Base-by-base conservation (phyloP, 2,113 vertebrate genomes). In the Colistium nudipinnis region DNA sequence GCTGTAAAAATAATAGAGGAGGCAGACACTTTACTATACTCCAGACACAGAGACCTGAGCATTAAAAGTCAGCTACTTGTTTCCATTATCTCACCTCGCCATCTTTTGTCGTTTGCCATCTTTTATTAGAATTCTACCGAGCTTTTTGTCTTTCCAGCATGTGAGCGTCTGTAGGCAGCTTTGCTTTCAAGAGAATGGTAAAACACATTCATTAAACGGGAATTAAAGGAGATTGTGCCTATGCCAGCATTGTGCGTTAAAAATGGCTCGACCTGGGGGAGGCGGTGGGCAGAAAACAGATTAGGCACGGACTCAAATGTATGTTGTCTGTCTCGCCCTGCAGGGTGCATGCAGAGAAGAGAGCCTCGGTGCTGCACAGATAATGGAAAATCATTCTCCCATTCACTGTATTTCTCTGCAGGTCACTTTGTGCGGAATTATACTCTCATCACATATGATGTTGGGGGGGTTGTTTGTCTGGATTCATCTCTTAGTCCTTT, bases 251-350 rank as follows among this genome's bases (percentile, higher is more conserved):
- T 3, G 14, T 66, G 70, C 63, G 59, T 75, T 80, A 55, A 80
- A 78, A 79, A 74, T 49, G 77, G 70, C 64, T 85, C 52, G 27
- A 53, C 72, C 51, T 30, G 43, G 44, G 27, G 49, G 44, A n/a
- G 17, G n/a, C 9, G 24, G 64, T 17, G 45, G 45, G 31, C 22
- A 70, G 88, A 87, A 90, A 85, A 86, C 73, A 89, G 62, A 91
- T 88, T 76, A 91, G 80, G 25, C 3, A 30, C 30, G 60, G 61
- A 73, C 20, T 66, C 60, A 62, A 65, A 78, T 78, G 31, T 60
- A 44, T 70, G 70, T 76, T 80, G 66, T 60, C 38, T 47, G 63
- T 79, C 56, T 68, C 19, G 63, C 73, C 41, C 75, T 35, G 25
- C 59, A 2, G 62, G 59, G 70, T 39, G 62, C 54, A 45, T 47